Conservation (phyloP, 2,797 vertebrate genomes). For the Tokudaia tokunoshimensis region DNA sequence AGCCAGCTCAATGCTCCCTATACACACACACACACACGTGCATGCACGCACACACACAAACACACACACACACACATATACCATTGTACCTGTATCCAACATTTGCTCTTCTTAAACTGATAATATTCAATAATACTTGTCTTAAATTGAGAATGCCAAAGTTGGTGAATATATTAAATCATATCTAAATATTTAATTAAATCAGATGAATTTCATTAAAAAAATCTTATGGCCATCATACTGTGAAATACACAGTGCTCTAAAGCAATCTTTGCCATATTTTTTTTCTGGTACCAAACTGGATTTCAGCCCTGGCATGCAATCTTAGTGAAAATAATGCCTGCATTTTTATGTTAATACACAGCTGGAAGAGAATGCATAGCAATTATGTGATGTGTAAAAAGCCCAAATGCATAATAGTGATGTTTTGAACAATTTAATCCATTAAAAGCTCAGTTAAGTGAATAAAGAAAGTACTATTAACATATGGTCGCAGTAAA, state of each 20-base stretch:
- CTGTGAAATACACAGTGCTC: background rate
- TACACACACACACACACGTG: background rate
- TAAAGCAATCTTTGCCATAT: conserved; percentile 51
- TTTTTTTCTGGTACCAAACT: conserved; percentile 37
- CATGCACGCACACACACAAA: no score
- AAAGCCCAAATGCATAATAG: conserved; percentile 71
- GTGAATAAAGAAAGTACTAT: conserved; percentile 68
- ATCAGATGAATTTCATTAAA: background rate
- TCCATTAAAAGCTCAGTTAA: conserved; percentile 77
- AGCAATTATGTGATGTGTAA: conserved; percentile 75
- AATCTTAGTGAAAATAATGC: conserved; percentile 67
- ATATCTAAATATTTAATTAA: background rate
- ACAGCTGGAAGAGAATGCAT: conserved; percentile 70
- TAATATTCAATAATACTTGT: background rate
- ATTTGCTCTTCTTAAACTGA: background rate
- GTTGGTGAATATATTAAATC: background rate
- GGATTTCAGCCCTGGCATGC: conserved; percentile 38
- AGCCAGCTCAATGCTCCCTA: background rate
- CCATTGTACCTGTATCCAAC: background rate
- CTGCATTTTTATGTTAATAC: conserved; percentile 72
- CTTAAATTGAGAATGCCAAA: background rate
- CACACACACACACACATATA: no score
- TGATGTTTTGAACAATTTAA: conserved; percentile 79
- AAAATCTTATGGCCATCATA: background rate
- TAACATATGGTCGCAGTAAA: conserved; percentile 73